Evolutionary conservation across 2,888 invertebrate species (phyloP), one percentile per base, ranked within the genome.

Genomic region (Drosophila pegasa): DNA sequence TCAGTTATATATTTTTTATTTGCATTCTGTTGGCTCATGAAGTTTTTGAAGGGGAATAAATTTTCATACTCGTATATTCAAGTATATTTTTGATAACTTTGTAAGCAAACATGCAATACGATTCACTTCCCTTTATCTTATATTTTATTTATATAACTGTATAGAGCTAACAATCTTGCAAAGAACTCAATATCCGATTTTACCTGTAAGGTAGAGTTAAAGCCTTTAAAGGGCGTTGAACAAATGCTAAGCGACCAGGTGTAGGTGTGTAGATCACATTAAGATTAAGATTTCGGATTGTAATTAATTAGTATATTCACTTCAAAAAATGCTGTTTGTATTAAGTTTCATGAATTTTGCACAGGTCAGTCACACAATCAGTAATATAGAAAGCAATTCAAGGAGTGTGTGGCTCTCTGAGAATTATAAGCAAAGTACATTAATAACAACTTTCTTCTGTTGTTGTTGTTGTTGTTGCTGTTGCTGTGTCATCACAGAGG

Each of bases 361-460:
- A 27, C 54, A 48, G 50, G 20, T 73, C 61, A 55, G 54, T 54
- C 62, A 27, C 63, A 45, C 40, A 58, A 47, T 35, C 29, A 20
- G 54, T 22, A 58, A 58, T 29, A 37, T 18, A 25, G 47, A 56
- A 51, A 58, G 38, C 41, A 62, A 63, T 54, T 57, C 48, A 25
- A 52, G 58, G 38, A 63, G 67, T 52, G 62, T 55, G 18, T 10
- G n/a, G 22, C 41, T 56, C 50, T 56, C 43, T 57, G 43, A 70
- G 75, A 70, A 62, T 62, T 62, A 31, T 37, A 37, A 56, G 27
- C 63, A 60, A 45, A 45, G 22, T 47, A 52, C 16, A 58, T 65
- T 37, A 43, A 59, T 54, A 68, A 59, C 9, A 67, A 71, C 71
- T 75, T 71, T 75, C 75, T 60, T 71, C 47, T 51, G 33, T 62